phyloP scores from a whole-genome alignment of 2,888 invertebrate genomes.

The Troilus luridus region DNA sequence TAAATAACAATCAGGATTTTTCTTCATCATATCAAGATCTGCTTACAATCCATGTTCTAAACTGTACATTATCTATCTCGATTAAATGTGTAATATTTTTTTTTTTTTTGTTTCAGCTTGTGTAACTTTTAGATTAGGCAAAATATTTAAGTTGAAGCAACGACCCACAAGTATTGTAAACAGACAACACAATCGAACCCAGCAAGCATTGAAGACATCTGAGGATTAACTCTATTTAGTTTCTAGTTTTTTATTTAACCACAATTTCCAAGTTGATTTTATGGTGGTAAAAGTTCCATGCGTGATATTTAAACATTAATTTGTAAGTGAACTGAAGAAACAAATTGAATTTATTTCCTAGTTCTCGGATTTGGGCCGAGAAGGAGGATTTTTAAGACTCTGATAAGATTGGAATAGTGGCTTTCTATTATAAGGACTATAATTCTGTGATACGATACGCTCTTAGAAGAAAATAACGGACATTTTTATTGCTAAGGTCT shows the following conservation, averaged over 20 bases:
- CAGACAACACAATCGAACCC: constrained; percentile 75
- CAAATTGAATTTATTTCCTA: constrained; percentile 52
- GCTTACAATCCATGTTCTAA: not conserved
- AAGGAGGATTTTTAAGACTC: constrained; percentile 60
- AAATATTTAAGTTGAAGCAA: constrained; percentile 70
- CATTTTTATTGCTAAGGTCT: constrained; percentile 64
- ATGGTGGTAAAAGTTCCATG: constrained; percentile 58
- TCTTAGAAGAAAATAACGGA: constrained; percentile 65
- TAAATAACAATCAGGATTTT: not conserved
- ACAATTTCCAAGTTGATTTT: constrained; percentile 58
- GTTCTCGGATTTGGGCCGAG: constrained; percentile 54
- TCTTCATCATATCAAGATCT: not conserved
- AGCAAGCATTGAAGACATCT: constrained; percentile 93
- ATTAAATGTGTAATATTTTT: constrained; percentile 41
- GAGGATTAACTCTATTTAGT: constrained; percentile 74
- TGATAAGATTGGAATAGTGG: constrained; percentile 64
- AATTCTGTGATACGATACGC: constrained; percentile 67
- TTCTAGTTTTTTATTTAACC: constrained; percentile 62
- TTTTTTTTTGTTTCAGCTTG: constrained; percentile 75
- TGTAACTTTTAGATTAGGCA: constrained; percentile 75
- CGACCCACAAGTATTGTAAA: constrained; percentile 67
- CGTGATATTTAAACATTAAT: constrained; percentile 56
- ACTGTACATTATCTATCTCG: not conserved
- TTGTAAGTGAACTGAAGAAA: constrained; percentile 58
- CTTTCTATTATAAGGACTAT: constrained; percentile 64